Evolutionary conservation across 2,113 vertebrate genomes (phyloP), one percentile per base, ranked within the genome.

Genomic region (Cavia aperea): DNA sequence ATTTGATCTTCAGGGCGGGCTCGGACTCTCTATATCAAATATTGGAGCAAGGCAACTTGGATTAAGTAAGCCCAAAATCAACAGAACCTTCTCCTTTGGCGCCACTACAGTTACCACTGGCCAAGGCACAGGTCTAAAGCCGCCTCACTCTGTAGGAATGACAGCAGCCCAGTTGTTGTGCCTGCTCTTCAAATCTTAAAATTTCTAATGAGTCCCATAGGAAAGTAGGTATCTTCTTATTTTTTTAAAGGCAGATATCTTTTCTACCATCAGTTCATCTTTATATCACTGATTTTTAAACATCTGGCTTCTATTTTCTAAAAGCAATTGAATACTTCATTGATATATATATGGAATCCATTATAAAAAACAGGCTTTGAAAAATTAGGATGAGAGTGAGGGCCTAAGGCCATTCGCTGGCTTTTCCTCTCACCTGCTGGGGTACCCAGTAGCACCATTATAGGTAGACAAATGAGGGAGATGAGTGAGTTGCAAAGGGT

Each of bases 371-470:
- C 66, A 70, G 66, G 2, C 7, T 88, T 94, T 81, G 56, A 86
- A 73, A 91, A 81, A 70, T 0, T 16, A 51, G 82, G 54, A 39
- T 88, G 81, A 46, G n/a, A 70, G 39, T 43, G 73, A 43, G 81
- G 51, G 33, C 78, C 81, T 54, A 43, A 62, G 89, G 54, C 39
- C 81, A 78, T 63, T 85, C 86, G 21, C 58, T 86, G 90, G 86
- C 54, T 94, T 90, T 82, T 78, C 58, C 75, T 94, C 58, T 92
- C 54, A 77, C 62, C 70, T 89, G 60, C 39, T 78, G 75, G 60
- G 92, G 85, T 81, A 84, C 93, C 43, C 77, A 66, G n/a, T 79
- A 24, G 60, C 66, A 84, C n/a, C 77, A 63, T 90, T 56, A 88
- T 33, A 88, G 33, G 60, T 19, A 79, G 91, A 86, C 54, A 89